Base-by-base conservation (phyloP, 2,888 invertebrate species). In the Drosophila nr. perissopoda region DNA sequence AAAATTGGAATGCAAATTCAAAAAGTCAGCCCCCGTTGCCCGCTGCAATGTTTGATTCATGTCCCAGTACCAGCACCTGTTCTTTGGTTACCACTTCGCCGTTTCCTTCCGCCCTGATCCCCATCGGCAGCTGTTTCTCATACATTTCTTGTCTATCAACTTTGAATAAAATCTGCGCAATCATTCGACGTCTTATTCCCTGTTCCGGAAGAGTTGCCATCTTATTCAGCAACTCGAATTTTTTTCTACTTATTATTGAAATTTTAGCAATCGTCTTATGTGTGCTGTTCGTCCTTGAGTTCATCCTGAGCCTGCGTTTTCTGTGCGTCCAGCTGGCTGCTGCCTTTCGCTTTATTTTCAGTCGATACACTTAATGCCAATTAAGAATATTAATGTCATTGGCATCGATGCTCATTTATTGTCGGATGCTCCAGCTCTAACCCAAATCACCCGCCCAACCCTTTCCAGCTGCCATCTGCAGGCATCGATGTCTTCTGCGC, bases 301-400 rank as follows among this genome's bases (percentile, higher is more conserved):
- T 31, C 18, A 42, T 61, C 29, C 54, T 25, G 4, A 16, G 31
- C 10, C 18, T 42, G 42, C 42, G 40, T 49, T 38, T 49, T 54
- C 25, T 33, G 51, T 21, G 38, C 18, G 40, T 52, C 38, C 45
- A 53, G 27, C 49, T 59, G 51, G 29, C 52, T 42, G 4, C 33
- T 40, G 45, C 49, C 31, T 21, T 54, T 21, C 31, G 63, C 71
- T 72, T 67, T 57, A 64, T 72, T 83, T 71, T 67, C 80, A 67
- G 74, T 58, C 73, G 63, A 71, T 76, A 70, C 76, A 82, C 79
- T 83, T 84, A 89, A 79, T 89, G 80, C 82, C 89, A 87, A 87
- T 84, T 87, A 87, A 75, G 77, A 80, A 84, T 89, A 89, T 86
- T 86, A 87, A 89, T 84, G 87, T 89, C 76, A 69, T 75, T 78